Base-by-base conservation (phyloP, 2,888 invertebrate genomes). In the Caenorhabditis macrosperma region DNA sequence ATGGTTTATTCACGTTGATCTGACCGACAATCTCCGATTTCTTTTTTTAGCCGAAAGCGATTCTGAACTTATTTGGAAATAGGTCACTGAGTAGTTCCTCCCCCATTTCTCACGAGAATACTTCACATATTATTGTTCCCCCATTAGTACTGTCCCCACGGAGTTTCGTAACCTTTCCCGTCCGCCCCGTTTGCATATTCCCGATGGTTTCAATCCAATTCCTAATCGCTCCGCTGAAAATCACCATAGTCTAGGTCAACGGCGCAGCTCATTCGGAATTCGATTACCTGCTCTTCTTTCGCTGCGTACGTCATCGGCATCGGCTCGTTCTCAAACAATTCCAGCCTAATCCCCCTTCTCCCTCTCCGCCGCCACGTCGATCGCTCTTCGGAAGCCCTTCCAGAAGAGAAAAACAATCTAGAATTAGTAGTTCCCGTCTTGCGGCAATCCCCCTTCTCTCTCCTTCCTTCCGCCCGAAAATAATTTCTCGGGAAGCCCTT, bases 341-440 rank as follows among this genome's bases (percentile, higher is more conserved):
- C 52, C 52, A 26, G n/a, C 52, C 52, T 52, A 52, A 52, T 52
- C 52, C 52, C 28, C 10, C 20, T 44, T 28, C 28, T n/a, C 28
- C 4, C 28, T n/a, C 12, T 12, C 17, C 24, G 6, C 24, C 48
- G 10, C 41, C 48, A 28, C 26, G 26, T n/a, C 28, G 44, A 44
- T 44, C 44, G 20, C 44, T 44, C 44, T 10, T 44, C 44, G 44
- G 52, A 52, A 52, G 52, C 52, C 52, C 52, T 52, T 28, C 28
- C 28, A 26, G 48, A 5, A 12, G 6, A 50, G n/a, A 52, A 52
- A 52, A 52, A 52, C 26, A 26, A 52, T 28, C 26, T 28, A n/a
- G 52, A 52, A 52, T 52, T 52, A 52, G 52, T 52, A 28, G 28
- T 52, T 28, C 26, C 26, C 52, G 52, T n/a, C n/a, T n/a, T n/a